A percentile compares a stretch with the other conserved stretches of the same genome.
Evolutionary conservation across 2,888 invertebrate species (phyloP).

Genomic region (Camponotus fellah): DNA sequence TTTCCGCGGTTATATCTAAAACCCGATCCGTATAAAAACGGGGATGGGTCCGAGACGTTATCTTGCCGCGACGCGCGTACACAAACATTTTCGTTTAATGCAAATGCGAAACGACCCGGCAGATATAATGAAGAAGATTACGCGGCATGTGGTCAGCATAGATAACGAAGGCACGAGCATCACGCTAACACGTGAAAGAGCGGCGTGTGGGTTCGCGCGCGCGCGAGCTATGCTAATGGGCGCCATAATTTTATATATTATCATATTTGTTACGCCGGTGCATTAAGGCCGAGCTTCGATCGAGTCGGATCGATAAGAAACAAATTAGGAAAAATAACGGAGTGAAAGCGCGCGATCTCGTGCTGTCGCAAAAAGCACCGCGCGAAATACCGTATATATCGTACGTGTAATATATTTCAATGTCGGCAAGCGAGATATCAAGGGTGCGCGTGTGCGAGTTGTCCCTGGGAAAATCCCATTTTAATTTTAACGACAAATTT

Average conservation of each 20-base stretch:
- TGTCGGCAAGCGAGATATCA: not conserved
- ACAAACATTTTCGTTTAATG: conserved; percentile 83
- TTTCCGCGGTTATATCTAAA: conserved; percentile 17
- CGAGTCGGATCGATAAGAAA: conserved; percentile 55
- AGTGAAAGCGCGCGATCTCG: not conserved
- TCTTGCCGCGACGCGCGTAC: conserved; percentile 71
- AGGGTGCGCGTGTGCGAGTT: not conserved
- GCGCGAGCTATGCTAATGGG: conserved; percentile 73
- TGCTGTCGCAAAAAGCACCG: conserved; percentile 9
- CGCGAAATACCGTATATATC: not conserved
- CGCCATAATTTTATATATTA: conserved; percentile 79
- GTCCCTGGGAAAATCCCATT: not conserved
- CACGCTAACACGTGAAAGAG: conserved; percentile 46
- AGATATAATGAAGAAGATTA: conserved; percentile 84
- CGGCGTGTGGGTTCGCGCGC: conserved; percentile 14
- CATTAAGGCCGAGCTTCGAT: conserved; percentile 58
- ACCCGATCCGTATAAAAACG: conserved; percentile 31
- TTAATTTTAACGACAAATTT: conserved; percentile 10
- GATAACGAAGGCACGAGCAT: conserved; percentile 79
- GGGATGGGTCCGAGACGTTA: conserved; percentile 66
- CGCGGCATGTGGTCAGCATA: conserved; percentile 83
- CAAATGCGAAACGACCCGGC: conserved; percentile 80
- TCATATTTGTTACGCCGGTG: conserved; percentile 74
- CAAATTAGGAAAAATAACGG: conserved; percentile 15
- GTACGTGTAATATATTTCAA: conserved; percentile 9